Base-by-base conservation (phyloP, 2,888 invertebrate species). In the Eupithecia centaureata region DNA sequence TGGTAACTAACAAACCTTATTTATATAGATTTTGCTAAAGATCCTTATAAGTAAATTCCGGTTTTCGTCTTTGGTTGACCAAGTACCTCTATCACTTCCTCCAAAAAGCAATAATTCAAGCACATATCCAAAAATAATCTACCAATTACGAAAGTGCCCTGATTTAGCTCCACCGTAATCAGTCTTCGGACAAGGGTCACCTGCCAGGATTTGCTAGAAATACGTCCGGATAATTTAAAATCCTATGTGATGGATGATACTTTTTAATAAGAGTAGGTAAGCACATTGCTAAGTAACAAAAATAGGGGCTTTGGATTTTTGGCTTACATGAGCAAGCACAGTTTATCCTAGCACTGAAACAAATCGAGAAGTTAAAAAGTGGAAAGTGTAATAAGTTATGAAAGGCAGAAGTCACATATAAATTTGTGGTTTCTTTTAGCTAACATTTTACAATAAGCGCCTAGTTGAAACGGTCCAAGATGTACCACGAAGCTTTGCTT, bases 131-230 rank as follows among this genome's bases (percentile, higher is more conserved):
- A 67, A 65, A 63, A 64, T 70, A 70, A 66, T 61, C 63, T 63
- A 35, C 62, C 61, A 66, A 64, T 64, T 70, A 70, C 63, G 27
- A 51, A 70, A 47, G 66, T 70, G 62, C 28, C 63, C 60, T 60
- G 65, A 63, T 63, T 70, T 59, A 25, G 63, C 52, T 57, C 51
- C 58, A 70, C 73, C 73, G 72, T 76, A 77, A 79, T 77, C 76
- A 73, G 77, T 76, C 74, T 73, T 72, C 64, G 68, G 75, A 79
- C 71, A 67, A 77, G 77, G 73, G 78, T 79, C 74, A 77, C 78
- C 76, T 75, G 77, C 75, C 79, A 61, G 73, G 74, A 75, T 76
- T 76, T 75, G 68, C 64, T 58, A 67, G 63, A 71, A 47, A 72
- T 68, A 64, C 72, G 72, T 70, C 72, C 71, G 68, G 70, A 73